Base-by-base conservation (phyloP, 2,797 vertebrate species). In the Euphonia xanthogaster region DNA sequence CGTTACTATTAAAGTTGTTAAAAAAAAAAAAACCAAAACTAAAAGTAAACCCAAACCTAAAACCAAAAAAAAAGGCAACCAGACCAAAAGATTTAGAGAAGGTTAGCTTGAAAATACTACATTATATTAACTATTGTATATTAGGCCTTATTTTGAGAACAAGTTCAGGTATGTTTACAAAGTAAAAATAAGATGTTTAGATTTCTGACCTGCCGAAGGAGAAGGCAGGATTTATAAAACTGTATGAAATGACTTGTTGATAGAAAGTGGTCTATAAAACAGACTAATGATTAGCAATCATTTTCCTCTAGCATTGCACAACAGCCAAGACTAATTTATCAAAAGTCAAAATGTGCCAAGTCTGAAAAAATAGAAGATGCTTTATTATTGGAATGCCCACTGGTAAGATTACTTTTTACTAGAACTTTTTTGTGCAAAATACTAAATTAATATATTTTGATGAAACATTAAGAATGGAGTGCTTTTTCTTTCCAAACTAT, bases 361-460 rank as follows among this genome's bases (percentile, higher is more conserved):
- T 93, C 97, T 86, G 98, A 99, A 98, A 99, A 99, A 98, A 99
- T 99, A 98, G 98, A 99, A 97, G 99, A 99, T 98, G 98, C 98
- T 40, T 98, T 99, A 95, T 97, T 99, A 93, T 98, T 99, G 98
- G 99, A 99, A 97, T 98, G 99, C 75, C 98, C 99, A 72, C 97
- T 99, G 98, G 99, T 99, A 98, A 99, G 99, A 98, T 88, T 94
- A 62, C 42, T 93, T 94, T 97, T 90, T 94, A 85, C 27, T 96
- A 35, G 31, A 78, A 67, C 39, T n/a, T 76, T 79, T 14, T 89
- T 95, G 86, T 84, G 45, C 9, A 86, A 87, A 89, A 60, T 51
- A 24, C 0, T n/a, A 67, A 81, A 50, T 45, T 14, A 75, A 23
- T 48, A 24, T 45, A 13, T 87, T 90, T 65, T 7, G 16, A 10